Percentiles rank a stretch among this genome's conserved stretches.
phyloP scores from a whole-genome alignment of 2,797 vertebrate species.

The Alosa sapidissima region DNA sequence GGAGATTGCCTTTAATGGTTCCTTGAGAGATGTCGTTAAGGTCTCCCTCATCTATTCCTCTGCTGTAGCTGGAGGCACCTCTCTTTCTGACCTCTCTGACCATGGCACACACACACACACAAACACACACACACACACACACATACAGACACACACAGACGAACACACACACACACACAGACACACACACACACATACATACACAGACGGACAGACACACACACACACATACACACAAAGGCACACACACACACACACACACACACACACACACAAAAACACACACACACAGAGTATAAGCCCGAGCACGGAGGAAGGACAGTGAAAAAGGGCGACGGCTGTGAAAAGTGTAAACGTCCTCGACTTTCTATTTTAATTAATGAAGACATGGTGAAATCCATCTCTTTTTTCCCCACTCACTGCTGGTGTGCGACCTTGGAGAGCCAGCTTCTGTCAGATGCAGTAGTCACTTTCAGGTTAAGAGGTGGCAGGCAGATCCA shows the following conservation, averaged over 20 bases:
- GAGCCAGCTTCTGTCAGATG: neutral
- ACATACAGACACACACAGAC: neutral
- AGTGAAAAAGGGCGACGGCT: neutral
- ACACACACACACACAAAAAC: neutral
- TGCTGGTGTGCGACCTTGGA: neutral
- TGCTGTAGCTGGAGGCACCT: constrained; percentile 22
- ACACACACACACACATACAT: neutral
- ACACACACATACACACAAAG: neutral
- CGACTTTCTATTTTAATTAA: neutral
- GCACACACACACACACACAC: constrained; percentile 7
- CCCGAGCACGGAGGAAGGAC: neutral
- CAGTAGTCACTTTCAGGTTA: neutral
- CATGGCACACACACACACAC: neutral
- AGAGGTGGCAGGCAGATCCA: neutral
- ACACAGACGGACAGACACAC: neutral
- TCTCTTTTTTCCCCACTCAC: neutral
- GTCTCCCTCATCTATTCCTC: constrained; percentile 31
- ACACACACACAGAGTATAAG: neutral
- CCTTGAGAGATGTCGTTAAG: constrained; percentile 38
- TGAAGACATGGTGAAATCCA: neutral
- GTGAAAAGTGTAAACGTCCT: neutral
- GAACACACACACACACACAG: neutral
- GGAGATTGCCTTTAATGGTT: constrained; percentile 42
- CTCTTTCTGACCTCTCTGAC: constrained; percentile 5
- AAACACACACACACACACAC: neutral